A percentile compares a stretch with the other conserved stretches of the same genome.
These are phyloP conservation scores for Thymelicus sylvestris DNA, from an alignment of 2,888 invertebrate species.

Conservation along the genomic window DNA sequence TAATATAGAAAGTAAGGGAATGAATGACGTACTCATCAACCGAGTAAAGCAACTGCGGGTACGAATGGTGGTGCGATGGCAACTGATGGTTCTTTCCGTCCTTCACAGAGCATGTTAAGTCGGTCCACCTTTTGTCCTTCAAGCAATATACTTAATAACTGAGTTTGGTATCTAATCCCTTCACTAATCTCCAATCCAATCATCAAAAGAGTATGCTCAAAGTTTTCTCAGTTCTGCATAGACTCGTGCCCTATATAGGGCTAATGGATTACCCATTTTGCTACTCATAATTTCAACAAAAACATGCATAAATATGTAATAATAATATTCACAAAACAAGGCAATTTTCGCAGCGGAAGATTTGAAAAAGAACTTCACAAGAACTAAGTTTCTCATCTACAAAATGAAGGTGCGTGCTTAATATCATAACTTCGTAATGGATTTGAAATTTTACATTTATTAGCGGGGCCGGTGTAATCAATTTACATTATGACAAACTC, in stretches of 20 bases:
- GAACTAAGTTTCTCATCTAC: constrained; percentile 80
- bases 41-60: background rate
- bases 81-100: too few species aligned
- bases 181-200: too few species aligned
- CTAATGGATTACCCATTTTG: too few species aligned
- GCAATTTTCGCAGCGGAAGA: constrained; percentile 45
- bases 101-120: too few species aligned
- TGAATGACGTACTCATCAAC: background rate
- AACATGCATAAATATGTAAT: background rate
- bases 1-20: background rate
- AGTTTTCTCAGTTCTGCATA: too few species aligned
- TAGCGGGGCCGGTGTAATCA: constrained; percentile 62
- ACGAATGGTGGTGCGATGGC: too few species aligned
- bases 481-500: constrained; percentile 59
- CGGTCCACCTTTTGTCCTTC: too few species aligned
- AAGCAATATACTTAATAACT: too few species aligned
- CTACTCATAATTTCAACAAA: background rate
- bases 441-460: constrained; percentile 80
- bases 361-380: constrained; percentile 57
- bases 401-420: constrained; percentile 78
- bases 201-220: too few species aligned
- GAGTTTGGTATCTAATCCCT: too few species aligned
- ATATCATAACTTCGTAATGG: constrained; percentile 80
- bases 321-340: background rate
- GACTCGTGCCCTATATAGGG: too few species aligned